A percentile compares a stretch with the other conserved stretches of the same genome.
Conservation (phyloP, 1,140 invertebrate genomes). For the Lineus longissimus region DNA sequence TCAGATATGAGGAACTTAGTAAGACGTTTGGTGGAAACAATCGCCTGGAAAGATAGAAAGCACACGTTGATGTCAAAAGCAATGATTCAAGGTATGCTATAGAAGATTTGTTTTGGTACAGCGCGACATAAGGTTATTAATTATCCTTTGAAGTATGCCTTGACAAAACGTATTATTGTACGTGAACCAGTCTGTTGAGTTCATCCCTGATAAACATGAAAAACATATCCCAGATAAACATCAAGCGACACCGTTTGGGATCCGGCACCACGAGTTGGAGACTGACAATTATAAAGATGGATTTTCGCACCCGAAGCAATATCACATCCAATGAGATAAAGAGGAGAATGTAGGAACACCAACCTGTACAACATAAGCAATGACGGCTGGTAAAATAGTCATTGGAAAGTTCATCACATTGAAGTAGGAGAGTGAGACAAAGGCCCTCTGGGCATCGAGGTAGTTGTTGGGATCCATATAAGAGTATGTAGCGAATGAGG, state of each 20-base stretch:
- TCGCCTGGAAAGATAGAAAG: conserved; percentile 32
- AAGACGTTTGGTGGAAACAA: conserved; percentile 46
- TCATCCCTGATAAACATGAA: neutral
- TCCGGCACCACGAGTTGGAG: too few species aligned
- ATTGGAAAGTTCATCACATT: conserved; percentile 93
- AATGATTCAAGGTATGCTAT: neutral
- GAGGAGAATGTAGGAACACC: neutral
- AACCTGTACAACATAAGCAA: conserved; percentile 52
- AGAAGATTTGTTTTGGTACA: neutral
- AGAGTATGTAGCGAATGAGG: conserved; percentile 64
- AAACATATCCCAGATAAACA: neutral
- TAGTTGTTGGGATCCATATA: conserved; percentile 50
- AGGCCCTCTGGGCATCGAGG: conserved; percentile 64
- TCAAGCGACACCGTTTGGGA: too few species aligned
- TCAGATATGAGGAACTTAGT: conserved; percentile 42
- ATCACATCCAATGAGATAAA: too few species aligned
- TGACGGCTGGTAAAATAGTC: conserved; percentile 59
- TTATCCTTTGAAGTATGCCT: neutral
- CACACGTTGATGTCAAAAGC: neutral
- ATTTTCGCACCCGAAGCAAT: too few species aligned
- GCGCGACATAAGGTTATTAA: neutral
- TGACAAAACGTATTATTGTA: neutral
- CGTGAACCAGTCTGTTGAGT: neutral
- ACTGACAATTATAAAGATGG: too few species aligned
- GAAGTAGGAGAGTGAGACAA: conserved; percentile 95